Evolutionary conservation across 2,113 vertebrate genomes (phyloP), one percentile per base, ranked within the genome.

Genomic region (Mohoua ochrocephala): DNA sequence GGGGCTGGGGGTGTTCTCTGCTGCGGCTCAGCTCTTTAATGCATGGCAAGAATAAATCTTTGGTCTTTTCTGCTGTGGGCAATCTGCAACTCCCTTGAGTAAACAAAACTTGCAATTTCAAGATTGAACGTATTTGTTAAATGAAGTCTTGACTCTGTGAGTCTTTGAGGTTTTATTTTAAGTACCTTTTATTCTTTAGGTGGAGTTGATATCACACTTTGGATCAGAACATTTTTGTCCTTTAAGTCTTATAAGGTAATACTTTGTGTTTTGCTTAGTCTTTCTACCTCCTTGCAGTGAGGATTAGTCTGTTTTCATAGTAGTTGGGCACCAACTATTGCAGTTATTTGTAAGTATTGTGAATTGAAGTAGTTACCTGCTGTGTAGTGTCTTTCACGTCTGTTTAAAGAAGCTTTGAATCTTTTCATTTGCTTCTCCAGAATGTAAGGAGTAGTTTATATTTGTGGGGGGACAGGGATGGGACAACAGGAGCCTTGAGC

Each of bases 151-250:
- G 31, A 44, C 18, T 57, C 59, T 35, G 6, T 60, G 30, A 23
- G 24, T 59, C 27, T 89, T 63, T 59, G 35, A 71, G 41, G 39
- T 93, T 91, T 82, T 52, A 65, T 91, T 94, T 97, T 67, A 93
- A 95, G 54, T 54, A 59, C 42, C 35, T 96, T 82, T 93, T 95
- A 13, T 96, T 95, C 75, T 98, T 70, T 92, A 99, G 99, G 99
- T 99, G 92, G 99, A 99, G 95, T 98, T 99, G 84, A 95, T 99
- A 89, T 99, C 99, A 2, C 99, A 99, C 97, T 99, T 99, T 94
- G 99, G 99, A 97, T 99, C 99, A 2, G 99, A 99, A 92, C 99
- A 99, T 88, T 99, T 99, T 97, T 99, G 99, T 97, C 99, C 99
- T 28, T 98, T 99, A 97, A 99, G 99, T 95, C 98, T 99, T 61